phyloP scores from a whole-genome alignment of 2,888 invertebrate species.

The Hirtodrosophila duncani region DNA sequence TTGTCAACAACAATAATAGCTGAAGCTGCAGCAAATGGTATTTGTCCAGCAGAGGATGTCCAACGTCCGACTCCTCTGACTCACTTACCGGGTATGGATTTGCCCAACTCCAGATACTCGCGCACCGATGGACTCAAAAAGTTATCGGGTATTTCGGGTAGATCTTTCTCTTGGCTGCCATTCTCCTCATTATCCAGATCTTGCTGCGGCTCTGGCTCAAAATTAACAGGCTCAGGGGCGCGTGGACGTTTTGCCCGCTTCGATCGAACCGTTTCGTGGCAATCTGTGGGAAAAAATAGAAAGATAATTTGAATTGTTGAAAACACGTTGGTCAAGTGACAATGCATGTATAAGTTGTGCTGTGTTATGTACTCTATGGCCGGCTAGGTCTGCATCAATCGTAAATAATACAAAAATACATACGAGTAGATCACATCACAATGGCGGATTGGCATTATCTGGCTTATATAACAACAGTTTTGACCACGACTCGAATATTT shows the following conservation, averaged over 20 bases:
- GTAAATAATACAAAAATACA: no score
- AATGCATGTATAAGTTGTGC: no score
- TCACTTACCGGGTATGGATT: constrained; percentile 90
- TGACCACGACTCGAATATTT: constrained; percentile 19
- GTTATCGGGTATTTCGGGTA: constrained; percentile 83
- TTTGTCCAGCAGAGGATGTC: no score
- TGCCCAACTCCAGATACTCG: constrained; percentile 91
- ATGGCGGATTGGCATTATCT: no score
- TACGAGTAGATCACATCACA: no score
- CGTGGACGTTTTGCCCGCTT: constrained; percentile 83
- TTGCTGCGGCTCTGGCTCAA: constrained; percentile 79
- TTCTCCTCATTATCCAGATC: constrained; percentile 77
- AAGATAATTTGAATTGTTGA: no score
- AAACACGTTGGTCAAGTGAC: no score
- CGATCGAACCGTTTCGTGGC: constrained; percentile 78
- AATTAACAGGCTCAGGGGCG: constrained; percentile 79
- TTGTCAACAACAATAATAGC: constrained; percentile 20
- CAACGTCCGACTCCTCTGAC: background rate
- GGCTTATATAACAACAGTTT: constrained; percentile 2
- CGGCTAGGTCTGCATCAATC: no score
- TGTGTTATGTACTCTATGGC: no score
- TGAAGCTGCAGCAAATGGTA: background rate
- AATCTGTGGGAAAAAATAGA: constrained; percentile 80
- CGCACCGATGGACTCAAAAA: constrained; percentile 91
- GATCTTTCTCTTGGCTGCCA: constrained; percentile 76